Conservation (phyloP, 2,797 vertebrate species). For the Danionella dracula region DNA sequence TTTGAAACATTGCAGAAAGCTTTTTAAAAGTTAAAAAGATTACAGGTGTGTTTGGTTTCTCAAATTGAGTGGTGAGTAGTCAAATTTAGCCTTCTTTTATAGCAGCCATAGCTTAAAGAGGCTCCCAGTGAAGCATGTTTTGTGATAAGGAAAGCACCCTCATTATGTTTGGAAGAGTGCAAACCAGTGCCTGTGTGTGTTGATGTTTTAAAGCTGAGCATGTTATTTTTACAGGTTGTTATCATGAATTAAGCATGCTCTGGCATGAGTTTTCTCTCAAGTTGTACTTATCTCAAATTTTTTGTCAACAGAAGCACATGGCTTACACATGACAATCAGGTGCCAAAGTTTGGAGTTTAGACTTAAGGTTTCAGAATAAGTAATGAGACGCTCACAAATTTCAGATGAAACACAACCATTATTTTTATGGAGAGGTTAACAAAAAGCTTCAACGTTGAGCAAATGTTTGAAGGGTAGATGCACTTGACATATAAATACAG, state of each 20-base stretch:
- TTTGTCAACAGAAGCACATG: not conserved
- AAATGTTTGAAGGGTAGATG: no score
- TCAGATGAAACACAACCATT: not conserved
- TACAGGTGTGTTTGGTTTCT: no score
- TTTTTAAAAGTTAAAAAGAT: no score
- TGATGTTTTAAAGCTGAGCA: constrained; percentile 1
- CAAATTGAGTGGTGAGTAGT: no score
- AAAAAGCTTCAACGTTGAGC: no score
- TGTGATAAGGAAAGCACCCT: constrained; percentile 6
- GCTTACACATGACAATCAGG: not conserved
- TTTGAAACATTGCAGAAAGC: no score
- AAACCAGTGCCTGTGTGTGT: constrained; percentile 8
- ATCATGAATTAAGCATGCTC: not conserved
- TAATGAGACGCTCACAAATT: not conserved
- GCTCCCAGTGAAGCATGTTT: constrained; percentile 11
- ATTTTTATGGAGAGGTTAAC: no score
- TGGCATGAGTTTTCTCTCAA: not conserved
- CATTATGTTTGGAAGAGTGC: constrained; percentile 24
- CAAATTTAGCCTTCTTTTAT: constrained; percentile 16
- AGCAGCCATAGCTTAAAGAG: constrained; percentile 7
- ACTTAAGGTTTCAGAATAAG: not conserved
- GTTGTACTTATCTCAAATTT: not conserved
- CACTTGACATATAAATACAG: no score
- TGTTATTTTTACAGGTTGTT: not conserved
- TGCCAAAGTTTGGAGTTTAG: not conserved